A percentile compares a stretch with the other conserved stretches of the same genome.
phyloP scores from a whole-genome alignment of 2,888 invertebrate genomes.

The Metalampra italica region DNA sequence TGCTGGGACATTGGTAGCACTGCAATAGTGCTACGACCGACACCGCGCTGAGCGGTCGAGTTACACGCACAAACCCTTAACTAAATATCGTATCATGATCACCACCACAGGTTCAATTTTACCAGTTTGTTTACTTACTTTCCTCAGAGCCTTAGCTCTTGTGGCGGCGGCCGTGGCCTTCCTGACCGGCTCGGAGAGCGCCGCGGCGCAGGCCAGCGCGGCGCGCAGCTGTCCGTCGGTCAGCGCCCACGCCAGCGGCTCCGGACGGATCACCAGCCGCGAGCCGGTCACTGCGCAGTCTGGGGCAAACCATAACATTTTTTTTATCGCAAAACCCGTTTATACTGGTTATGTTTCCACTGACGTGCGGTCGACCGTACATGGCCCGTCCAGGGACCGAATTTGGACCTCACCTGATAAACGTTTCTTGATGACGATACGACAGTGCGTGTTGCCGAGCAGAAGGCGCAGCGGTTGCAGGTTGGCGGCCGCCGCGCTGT shows the following conservation, averaged over 20 bases:
- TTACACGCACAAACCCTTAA: too few species aligned
- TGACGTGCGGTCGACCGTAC: too few species aligned
- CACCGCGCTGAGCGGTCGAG: too few species aligned
- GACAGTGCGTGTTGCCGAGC: slow-evolving; percentile 95
- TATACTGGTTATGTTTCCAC: too few species aligned
- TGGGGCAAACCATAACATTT: too few species aligned
- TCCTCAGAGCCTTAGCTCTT: slow-evolving; percentile 89
- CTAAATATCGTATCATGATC: too few species aligned
- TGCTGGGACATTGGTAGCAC: too few species aligned
- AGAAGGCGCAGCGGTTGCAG: slow-evolving; percentile 94
- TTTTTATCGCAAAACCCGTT: too few species aligned
- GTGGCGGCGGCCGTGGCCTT: slow-evolving; percentile 87
- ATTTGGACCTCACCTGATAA: slow-evolving; percentile 86
- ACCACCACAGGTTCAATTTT: too few species aligned
- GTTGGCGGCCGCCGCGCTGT: slow-evolving; percentile 52
- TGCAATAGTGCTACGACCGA: too few species aligned
- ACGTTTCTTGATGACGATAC: slow-evolving; percentile 97
- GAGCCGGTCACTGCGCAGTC: slow-evolving; percentile 97
- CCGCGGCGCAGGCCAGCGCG: slow-evolving; percentile 92
- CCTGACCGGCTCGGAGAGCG: slow-evolving; percentile 89
- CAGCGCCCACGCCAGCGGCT: slow-evolving; percentile 97
- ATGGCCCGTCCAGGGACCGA: too few species aligned
- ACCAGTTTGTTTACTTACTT: too few species aligned
- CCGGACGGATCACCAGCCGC: slow-evolving; percentile 92
- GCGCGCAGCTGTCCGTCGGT: slow-evolving; percentile 98